A percentile compares a stretch with the other conserved stretches of the same genome.
Conservation (phyloP, 2,888 invertebrate species). For the Dromius quadrimaculatus region DNA sequence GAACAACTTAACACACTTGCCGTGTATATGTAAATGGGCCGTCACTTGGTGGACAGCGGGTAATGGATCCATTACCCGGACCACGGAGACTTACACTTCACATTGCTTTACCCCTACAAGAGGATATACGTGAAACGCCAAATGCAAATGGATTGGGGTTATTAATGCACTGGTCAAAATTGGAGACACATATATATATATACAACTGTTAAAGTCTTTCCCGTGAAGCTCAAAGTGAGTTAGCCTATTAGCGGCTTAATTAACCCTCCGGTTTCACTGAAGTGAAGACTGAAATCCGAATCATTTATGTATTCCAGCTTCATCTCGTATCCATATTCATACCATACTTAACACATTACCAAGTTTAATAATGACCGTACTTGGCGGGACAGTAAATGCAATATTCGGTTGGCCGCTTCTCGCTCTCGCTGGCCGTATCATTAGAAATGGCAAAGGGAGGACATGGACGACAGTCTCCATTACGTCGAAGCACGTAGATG, state of each 20-base stretch:
- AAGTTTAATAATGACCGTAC: slow-evolving; percentile 50
- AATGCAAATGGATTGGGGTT: slow-evolving; percentile 23
- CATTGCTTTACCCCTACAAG: background rate
- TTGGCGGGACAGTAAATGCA: slow-evolving; percentile 42
- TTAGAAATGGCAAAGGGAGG: background rate
- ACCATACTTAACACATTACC: slow-evolving; percentile 51
- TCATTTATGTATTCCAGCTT: slow-evolving; percentile 27
- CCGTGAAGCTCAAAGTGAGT: slow-evolving; percentile 2
- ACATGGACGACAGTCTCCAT: slow-evolving; percentile 14
- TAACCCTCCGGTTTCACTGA: background rate
- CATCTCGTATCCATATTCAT: slow-evolving; percentile 49
- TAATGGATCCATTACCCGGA: slow-evolving; percentile 36
- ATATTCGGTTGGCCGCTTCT: slow-evolving; percentile 35
- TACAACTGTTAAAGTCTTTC: too few relatives aligned
- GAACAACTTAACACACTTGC: slow-evolving; percentile 21
- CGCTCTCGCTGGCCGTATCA: slow-evolving; percentile 29
- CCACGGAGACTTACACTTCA: slow-evolving; percentile 6
- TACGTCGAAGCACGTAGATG: slow-evolving; percentile 34
- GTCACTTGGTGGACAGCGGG: slow-evolving; percentile 11
- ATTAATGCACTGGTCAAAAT: slow-evolving; percentile 8
- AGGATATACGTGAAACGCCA: background rate
- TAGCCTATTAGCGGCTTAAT: slow-evolving; percentile 1
- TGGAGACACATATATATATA: background rate
- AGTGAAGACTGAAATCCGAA: slow-evolving; percentile 8
- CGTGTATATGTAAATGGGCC: slow-evolving; percentile 30